A percentile compares a stretch with the other conserved stretches of the same genome.
phyloP scores from a whole-genome alignment of 2,888 invertebrate species.

The Rambutsinella grinnellia region DNA sequence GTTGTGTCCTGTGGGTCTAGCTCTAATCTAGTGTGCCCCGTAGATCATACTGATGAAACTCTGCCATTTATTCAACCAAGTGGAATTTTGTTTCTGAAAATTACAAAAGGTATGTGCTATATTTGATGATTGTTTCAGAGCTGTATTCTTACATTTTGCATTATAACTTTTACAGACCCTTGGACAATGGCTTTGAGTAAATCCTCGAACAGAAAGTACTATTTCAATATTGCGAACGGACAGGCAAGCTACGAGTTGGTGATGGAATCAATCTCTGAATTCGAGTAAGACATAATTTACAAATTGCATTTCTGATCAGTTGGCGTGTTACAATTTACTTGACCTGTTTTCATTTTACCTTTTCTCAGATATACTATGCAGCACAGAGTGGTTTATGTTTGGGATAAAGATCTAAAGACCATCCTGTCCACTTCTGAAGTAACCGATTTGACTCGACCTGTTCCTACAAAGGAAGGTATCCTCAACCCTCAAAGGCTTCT shows the following conservation, averaged over 20 bases:
- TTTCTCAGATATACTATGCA: constrained; percentile 54
- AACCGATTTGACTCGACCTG: constrained; percentile 9
- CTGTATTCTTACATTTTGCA: not conserved
- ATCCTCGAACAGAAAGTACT: constrained; percentile 53
- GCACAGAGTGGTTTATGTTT: constrained; percentile 54
- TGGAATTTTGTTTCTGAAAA: constrained; percentile 61
- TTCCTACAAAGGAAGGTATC: not conserved
- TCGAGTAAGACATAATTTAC: constrained; percentile 49
- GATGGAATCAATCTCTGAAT: constrained; percentile 49
- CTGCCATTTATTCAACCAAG: constrained; percentile 52
- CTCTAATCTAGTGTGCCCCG: constrained; percentile 51
- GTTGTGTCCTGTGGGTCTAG: constrained; percentile 20
- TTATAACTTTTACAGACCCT: constrained; percentile 54
- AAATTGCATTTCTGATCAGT: not conserved
- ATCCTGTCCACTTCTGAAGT: constrained; percentile 35
- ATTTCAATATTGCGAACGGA: constrained; percentile 43
- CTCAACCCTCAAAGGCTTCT: constrained; percentile 35
- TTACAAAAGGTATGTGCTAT: constrained; percentile 61
- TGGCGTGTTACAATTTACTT: not conserved
- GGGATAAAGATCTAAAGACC: constrained; percentile 48
- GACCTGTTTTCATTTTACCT: not conserved
- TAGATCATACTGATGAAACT: constrained; percentile 56
- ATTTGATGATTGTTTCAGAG: not conserved
- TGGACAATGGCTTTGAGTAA: constrained; percentile 61
- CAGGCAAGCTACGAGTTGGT: constrained; percentile 44